Conservation (phyloP, 53 echinoderm and acorn worm genomes). For the Pentamera pediparva region DNA sequence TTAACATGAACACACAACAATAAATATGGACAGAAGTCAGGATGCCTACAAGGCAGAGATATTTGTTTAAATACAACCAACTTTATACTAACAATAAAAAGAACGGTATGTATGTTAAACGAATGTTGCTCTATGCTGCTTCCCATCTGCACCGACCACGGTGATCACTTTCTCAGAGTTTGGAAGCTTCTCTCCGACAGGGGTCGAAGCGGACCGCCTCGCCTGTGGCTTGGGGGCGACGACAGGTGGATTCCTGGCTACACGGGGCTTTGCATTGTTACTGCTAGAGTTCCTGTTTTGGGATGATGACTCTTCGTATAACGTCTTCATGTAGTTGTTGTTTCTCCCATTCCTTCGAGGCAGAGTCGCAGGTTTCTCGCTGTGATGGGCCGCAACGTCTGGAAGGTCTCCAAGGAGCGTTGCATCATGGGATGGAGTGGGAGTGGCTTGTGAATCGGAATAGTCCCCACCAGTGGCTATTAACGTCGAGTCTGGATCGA, state of each 20-base stretch:
- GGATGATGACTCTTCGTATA: conserved; percentile 19
- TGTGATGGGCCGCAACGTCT: conserved; percentile 59
- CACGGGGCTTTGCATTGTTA: neutral
- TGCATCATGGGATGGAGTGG: conserved; percentile 39
- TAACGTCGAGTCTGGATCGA: conserved; percentile 33
- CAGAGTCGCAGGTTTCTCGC: neutral
- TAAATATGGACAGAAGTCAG: no score
- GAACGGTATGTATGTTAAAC: neutral
- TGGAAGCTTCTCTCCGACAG: neutral
- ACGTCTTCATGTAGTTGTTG: neutral
- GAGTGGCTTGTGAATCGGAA: conserved; percentile 50
- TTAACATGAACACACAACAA: no score
- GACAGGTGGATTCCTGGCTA: neutral
- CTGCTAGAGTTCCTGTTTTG: neutral
- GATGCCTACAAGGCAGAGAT: no score
- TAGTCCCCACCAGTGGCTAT: conserved; percentile 16
- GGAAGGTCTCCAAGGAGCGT: conserved; percentile 56
- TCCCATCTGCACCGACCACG: conserved; percentile 3
- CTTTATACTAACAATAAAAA: no score
- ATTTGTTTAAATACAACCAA: no score
- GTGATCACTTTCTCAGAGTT: neutral
- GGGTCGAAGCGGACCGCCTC: neutral
- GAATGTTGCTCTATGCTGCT: conserved; percentile 13
- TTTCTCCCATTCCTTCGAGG: neutral
- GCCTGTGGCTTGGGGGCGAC: neutral